A percentile compares a stretch with the other conserved stretches of the same genome.
Conservation (phyloP, 1,140 invertebrate genomes). For the Halotydeus destructor region DNA sequence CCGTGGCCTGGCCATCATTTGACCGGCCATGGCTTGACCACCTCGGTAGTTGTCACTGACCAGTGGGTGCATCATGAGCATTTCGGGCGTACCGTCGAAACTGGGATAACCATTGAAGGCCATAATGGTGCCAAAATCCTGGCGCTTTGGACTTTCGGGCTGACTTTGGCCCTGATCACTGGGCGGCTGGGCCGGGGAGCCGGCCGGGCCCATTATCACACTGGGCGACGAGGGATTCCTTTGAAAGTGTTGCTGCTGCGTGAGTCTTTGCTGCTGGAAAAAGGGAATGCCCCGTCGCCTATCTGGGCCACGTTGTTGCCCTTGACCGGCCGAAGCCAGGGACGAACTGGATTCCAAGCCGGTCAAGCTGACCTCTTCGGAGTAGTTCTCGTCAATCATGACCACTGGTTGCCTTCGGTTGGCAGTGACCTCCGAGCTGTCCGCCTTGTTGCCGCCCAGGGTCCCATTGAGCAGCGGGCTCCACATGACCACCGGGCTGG, state of each 20-base stretch:
- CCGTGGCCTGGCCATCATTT: neutral
- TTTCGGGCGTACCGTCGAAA: neutral
- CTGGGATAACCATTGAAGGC: neutral
- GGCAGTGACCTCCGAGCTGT: no score
- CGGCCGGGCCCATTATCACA: no score
- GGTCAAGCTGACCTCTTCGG: no score
- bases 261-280: neutral
- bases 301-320: neutral
- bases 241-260: constrained; percentile 1
- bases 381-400: no score
- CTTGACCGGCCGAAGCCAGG: neutral
- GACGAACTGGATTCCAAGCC: no score
- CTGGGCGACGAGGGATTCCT: neutral
- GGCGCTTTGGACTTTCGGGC: neutral
- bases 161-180: neutral
- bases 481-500: no score
- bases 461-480: no score
- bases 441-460: no score
- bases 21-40: neutral
- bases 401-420: no score
- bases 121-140: neutral
- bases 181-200: neutral
- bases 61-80: neutral
- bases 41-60: neutral
- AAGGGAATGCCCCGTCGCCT: neutral